A percentile compares a stretch with the other conserved stretches of the same genome.
phyloP scores from a whole-genome alignment of 1,140 invertebrate genomes.

The Belonocnema kinseyi region DNA sequence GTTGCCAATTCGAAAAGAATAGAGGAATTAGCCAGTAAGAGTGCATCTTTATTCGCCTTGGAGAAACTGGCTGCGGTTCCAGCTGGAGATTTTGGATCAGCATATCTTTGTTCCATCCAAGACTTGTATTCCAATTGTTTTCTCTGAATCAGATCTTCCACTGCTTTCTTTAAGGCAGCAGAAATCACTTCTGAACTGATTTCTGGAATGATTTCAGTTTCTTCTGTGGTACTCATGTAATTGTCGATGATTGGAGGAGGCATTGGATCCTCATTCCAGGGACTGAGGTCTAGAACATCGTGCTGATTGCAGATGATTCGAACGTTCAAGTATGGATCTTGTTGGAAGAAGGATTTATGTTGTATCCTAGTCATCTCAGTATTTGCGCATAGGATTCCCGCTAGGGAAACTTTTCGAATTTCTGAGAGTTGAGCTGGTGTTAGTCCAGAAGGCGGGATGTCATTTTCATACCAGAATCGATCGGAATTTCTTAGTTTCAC shows the following conservation, averaged over 20 bases:
- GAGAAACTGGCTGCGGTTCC: slow-evolving; percentile 92
- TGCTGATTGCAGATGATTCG: slow-evolving; percentile 86
- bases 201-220: slow-evolving; percentile 60
- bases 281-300: slow-evolving; percentile 78
- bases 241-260: slow-evolving; percentile 72
- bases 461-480: slow-evolving; percentile 97
- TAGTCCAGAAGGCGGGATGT: slow-evolving; percentile 92
- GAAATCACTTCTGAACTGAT: slow-evolving; percentile 75
- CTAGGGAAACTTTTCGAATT: slow-evolving; percentile 88
- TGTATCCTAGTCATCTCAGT: slow-evolving; percentile 81
- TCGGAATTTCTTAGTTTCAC: slow-evolving; percentile 87
- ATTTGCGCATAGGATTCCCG: slow-evolving; percentile 90
- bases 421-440: slow-evolving; percentile 89
- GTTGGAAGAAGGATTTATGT: slow-evolving; percentile 90
- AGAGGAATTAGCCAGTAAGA: slow-evolving; percentile 89
- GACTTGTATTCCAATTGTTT: slow-evolving; percentile 86
- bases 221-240: slow-evolving; percentile 60
- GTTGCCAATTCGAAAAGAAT: slow-evolving; percentile 92
- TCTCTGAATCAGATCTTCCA: slow-evolving; percentile 82
- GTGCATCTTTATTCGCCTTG: slow-evolving; percentile 88
- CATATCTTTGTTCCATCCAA: slow-evolving; percentile 80
- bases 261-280: slow-evolving; percentile 79
- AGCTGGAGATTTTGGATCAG: slow-evolving; percentile 89
- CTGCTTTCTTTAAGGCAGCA: slow-evolving; percentile 84
- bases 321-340: slow-evolving; percentile 92